These are phyloP conservation scores for Amaurobius ferox DNA, from an alignment of 2,888 invertebrate species.

Conservation along the genomic window DNA sequence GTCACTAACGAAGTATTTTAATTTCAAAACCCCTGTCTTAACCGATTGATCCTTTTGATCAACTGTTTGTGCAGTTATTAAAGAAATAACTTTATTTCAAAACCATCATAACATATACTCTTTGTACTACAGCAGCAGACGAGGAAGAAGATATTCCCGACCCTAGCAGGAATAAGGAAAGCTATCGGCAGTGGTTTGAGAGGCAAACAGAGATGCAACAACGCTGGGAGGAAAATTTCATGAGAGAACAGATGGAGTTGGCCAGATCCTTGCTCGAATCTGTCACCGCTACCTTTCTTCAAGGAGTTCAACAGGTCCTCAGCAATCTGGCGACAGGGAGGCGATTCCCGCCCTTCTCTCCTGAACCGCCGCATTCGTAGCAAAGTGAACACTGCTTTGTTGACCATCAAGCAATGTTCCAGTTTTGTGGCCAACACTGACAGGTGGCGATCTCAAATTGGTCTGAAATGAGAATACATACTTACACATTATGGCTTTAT, in stretches of 20 bases:
- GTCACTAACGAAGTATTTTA: too few species aligned
- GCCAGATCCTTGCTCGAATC: conserved; percentile 43
- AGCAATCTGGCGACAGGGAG: conserved; percentile 23
- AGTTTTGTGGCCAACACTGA: too few species aligned
- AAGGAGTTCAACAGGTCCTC: conserved; percentile 61
- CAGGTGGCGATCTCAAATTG: too few species aligned
- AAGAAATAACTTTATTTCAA: too few species aligned
- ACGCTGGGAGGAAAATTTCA: conserved; percentile 44
- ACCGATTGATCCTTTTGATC: too few species aligned
- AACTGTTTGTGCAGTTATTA: too few species aligned
- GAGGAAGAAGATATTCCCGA: neutral
- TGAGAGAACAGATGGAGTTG: conserved; percentile 61
- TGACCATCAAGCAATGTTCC: too few species aligned
- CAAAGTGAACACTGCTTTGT: too few species aligned
- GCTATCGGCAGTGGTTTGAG: conserved; percentile 55
- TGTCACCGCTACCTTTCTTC: conserved; percentile 57
- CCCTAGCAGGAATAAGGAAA: neutral
- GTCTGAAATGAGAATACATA: too few species aligned
- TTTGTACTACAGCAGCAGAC: neutral
- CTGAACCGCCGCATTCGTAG: conserved; percentile 27
- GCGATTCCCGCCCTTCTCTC: conserved; percentile 23
- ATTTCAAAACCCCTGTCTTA: too few species aligned
- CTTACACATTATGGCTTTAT: too few species aligned
- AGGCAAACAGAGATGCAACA: conserved; percentile 46
- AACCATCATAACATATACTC: too few species aligned